Conservation (phyloP, 2,113 vertebrate genomes). For the Herpailurus yagouaroundi region DNA sequence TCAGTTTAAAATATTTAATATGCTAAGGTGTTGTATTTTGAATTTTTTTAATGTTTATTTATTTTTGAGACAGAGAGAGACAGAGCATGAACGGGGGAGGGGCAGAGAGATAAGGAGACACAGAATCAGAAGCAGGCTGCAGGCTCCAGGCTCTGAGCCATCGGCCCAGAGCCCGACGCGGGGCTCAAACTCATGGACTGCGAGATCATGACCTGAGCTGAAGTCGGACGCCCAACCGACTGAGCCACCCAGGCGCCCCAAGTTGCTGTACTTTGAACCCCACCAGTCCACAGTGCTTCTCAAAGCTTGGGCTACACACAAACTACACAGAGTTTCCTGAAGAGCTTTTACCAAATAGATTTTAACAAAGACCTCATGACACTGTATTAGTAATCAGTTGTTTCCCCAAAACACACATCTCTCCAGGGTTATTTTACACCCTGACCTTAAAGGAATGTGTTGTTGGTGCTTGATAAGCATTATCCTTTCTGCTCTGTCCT, state of each 20-base stretch:
- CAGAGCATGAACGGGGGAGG: no score
- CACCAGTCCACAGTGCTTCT: not conserved
- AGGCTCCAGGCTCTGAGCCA: no score
- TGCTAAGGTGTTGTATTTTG: not conserved
- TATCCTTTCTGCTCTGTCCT: not conserved
- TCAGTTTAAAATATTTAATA: not conserved
- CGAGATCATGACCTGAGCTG: no score
- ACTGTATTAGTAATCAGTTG: not conserved
- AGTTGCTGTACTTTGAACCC: not conserved
- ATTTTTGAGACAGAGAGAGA: no score
- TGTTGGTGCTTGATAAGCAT: not conserved
- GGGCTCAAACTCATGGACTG: no score
- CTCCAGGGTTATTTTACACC: not conserved
- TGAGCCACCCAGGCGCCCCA: no score
- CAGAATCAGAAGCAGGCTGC: no score
- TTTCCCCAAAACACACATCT: not conserved
- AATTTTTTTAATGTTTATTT: no score
- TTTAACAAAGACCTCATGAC: not conserved
- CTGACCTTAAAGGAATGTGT: not conserved
- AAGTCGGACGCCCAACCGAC: no score
- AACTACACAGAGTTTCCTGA: not conserved
- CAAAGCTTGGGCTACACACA: not conserved
- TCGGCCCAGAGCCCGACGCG: fast-evolving
- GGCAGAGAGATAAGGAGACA: no score
- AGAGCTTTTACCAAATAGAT: not conserved